These are phyloP conservation scores for Crypturellus undulatus DNA, from an alignment of 2,113 vertebrate species.

Conservation along the genomic window DNA sequence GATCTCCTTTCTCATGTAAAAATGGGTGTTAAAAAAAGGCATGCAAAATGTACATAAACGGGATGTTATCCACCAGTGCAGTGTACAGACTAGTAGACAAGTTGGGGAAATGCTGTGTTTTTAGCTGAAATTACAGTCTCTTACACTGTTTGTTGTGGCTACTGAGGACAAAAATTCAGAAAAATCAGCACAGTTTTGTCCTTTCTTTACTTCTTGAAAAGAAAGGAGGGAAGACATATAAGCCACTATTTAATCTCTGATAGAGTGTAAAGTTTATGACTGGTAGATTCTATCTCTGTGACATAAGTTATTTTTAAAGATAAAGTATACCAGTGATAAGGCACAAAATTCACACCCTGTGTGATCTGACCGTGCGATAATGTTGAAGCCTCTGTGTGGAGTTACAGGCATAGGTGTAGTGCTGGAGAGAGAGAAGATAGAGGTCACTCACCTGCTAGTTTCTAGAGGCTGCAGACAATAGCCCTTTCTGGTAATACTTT, in stretches of 20 bases:
- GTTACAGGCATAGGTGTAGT: background rate
- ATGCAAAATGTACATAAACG: background rate
- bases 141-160: background rate
- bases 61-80: background rate
- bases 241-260: background rate
- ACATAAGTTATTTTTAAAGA: background rate
- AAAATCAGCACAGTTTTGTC: background rate
- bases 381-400: background rate
- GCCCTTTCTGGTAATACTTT: background rate
- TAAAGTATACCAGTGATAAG: background rate
- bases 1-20: background rate
- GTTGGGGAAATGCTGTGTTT: background rate
- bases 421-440: background rate
- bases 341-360: background rate
- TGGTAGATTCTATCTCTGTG: background rate
- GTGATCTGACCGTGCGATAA: background rate
- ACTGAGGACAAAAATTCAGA: background rate
- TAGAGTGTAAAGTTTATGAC: background rate
- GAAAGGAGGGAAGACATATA: background rate
- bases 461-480: background rate
- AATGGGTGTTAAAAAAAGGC: background rate
- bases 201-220: background rate
- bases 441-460: background rate
- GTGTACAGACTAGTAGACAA: background rate
- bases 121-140: background rate